phyloP scores from a whole-genome alignment of 2,888 invertebrate genomes.

The Notodonta ziczac region DNA sequence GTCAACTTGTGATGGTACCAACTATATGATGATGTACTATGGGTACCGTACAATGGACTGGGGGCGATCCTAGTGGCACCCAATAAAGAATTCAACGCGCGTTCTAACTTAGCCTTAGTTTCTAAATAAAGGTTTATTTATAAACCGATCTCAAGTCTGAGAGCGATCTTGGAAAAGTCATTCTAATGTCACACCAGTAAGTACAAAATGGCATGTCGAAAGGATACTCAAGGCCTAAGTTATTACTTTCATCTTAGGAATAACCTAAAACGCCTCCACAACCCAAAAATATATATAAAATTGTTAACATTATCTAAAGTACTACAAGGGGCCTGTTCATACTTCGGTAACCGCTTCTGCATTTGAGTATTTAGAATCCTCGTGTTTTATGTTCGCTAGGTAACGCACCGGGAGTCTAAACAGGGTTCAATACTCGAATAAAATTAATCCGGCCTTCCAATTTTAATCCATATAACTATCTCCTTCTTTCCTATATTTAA shows the following conservation, averaged over 20 bases:
- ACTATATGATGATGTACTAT: too few relatives aligned
- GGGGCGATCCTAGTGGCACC: too few relatives aligned
- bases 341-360: not conserved
- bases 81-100: too few relatives aligned
- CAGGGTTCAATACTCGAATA: conserved; percentile 71
- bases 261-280: conserved; percentile 17
- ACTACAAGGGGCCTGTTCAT: conserved; percentile 35
- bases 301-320: conserved; percentile 62
- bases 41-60: too few relatives aligned
- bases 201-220: too few relatives aligned
- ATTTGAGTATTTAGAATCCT: not conserved
- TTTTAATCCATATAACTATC: conserved; percentile 67
- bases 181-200: too few relatives aligned
- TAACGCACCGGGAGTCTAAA: conserved; percentile 51
- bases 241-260: not conserved
- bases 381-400: not conserved
- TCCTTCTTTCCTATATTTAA: conserved; percentile 45
- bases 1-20: too few relatives aligned
- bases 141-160: too few relatives aligned
- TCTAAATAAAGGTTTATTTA: too few relatives aligned
- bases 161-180: too few relatives aligned
- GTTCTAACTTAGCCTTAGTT: too few relatives aligned
- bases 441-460: conserved; percentile 71
- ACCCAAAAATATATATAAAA: conserved; percentile 48
- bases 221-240: not conserved